These are phyloP conservation scores for Tetranychus piercei DNA, from an alignment of 2,888 invertebrate genomes.

Conservation along the genomic window DNA sequence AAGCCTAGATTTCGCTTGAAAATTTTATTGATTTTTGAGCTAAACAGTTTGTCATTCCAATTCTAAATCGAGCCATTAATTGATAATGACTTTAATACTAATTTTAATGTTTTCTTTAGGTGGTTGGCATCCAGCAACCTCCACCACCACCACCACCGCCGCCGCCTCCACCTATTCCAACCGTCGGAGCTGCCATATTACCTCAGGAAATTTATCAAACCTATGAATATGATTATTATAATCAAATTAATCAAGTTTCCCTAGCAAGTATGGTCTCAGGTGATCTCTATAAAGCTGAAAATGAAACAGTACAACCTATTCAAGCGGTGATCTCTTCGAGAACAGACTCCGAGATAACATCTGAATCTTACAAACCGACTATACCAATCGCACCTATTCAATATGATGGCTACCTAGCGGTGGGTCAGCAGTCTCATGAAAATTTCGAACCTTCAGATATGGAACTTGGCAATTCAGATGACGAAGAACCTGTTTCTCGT, in stretches of 20 bases:
- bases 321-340: slow-evolving; percentile 12
- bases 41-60: too few species aligned
- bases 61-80: too few species aligned
- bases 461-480: slow-evolving; percentile 24
- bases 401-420: neutral
- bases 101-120: neutral
- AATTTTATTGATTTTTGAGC: too few species aligned
- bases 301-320: slow-evolving; percentile 9
- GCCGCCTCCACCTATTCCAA: slow-evolving; percentile 8
- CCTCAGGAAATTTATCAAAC: neutral
- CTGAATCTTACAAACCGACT: slow-evolving; percentile 4
- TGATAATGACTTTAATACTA: neutral
- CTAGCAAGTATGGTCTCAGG: neutral
- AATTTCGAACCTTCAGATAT: slow-evolving; percentile 25
- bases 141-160: neutral
- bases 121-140: neutral
- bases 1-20: too few species aligned
- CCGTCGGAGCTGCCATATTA: neutral
- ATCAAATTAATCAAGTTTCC: neutral
- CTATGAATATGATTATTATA: neutral
- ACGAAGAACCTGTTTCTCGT: slow-evolving; percentile 15
- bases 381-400: neutral
- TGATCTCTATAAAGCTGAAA: neutral
- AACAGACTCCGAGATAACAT: neutral
- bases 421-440: slow-evolving; percentile 12